Percentiles rank a stretch among this genome's conserved stretches.
phyloP scores from a whole-genome alignment of 2,113 vertebrate genomes.

The Pardalotus punctatus region DNA sequence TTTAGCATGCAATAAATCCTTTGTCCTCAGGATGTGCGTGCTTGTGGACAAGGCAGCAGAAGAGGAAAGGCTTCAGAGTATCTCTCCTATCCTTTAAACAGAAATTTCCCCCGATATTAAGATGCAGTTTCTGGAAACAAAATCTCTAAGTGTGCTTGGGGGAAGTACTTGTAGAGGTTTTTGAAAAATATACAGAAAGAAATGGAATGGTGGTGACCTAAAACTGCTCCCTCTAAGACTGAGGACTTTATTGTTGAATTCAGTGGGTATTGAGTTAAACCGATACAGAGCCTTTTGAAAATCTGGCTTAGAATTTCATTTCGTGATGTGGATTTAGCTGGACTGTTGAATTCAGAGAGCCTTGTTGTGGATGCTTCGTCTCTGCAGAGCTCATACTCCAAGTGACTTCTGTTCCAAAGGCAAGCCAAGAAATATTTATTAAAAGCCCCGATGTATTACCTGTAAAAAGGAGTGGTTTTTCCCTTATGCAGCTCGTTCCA shows the following conservation, averaged over 20 bases:
- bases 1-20: slow-evolving; percentile 19
- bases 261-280: background rate
- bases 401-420: background rate
- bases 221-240: background rate
- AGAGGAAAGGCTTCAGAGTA: background rate
- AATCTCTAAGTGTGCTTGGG: background rate
- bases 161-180: background rate
- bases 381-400: background rate
- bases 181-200: background rate
- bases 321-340: background rate
- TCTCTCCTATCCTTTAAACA: background rate
- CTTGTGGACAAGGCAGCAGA: background rate
- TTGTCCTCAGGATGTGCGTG: background rate
- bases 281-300: background rate
- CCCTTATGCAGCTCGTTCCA: background rate
- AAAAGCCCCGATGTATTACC: background rate
- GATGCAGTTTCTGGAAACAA: background rate
- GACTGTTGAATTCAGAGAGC: background rate
- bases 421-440: background rate
- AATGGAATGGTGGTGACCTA: background rate
- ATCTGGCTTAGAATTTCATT: background rate
- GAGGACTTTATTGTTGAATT: background rate
- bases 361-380: background rate
- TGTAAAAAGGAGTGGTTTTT: background rate
- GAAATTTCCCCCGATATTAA: background rate